These are phyloP conservation scores for Octopus bimaculoides DNA, from an alignment of 1,140 invertebrate species.

Conservation along the genomic window DNA sequence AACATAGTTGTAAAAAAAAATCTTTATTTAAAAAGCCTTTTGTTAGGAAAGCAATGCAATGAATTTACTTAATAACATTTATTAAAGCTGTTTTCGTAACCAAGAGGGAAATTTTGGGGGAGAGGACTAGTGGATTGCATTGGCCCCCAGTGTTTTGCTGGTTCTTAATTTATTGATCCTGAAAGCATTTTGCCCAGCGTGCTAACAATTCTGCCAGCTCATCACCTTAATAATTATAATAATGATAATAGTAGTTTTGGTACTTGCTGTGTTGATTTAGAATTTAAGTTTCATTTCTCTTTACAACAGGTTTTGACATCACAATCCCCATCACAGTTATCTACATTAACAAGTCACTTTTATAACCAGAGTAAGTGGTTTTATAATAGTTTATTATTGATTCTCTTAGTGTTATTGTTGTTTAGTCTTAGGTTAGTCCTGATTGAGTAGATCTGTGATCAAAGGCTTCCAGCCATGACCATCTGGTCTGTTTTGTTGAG, in stretches of 20 bases:
- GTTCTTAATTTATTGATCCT: background rate
- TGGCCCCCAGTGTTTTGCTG: background rate
- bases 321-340: conserved; percentile 45
- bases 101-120: no score
- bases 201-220: background rate
- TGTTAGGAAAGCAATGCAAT: no score
- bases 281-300: background rate
- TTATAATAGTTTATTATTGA: background rate
- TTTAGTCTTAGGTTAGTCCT: background rate
- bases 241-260: background rate
- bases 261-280: background rate
- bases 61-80: no score
- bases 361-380: conserved; percentile 32
- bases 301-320: conserved; percentile 41
- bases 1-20: background rate
- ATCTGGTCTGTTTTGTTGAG: background rate
- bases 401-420: background rate
- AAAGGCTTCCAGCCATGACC: background rate
- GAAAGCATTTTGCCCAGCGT: background rate
- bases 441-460: background rate
- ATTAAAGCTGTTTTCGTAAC: no score
- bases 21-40: background rate
- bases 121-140: no score
- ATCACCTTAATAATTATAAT: background rate
- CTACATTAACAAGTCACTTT: conserved; percentile 34